Evolutionary conservation across 2,888 invertebrate genomes (phyloP).

Genomic region (Therioaphis trifolii): DNA sequence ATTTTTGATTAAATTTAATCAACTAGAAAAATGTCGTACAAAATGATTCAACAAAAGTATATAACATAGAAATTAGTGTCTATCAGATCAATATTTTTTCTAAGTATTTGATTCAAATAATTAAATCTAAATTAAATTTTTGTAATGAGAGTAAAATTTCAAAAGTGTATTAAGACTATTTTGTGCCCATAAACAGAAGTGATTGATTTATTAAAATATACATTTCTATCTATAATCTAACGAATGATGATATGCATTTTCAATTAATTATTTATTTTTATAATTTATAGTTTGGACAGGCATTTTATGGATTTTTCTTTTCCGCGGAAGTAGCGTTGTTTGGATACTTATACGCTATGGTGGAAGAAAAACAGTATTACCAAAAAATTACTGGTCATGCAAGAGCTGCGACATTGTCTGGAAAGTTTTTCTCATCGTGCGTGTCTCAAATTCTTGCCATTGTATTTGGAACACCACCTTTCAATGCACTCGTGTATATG

Average conservation of each 20-base stretch:
- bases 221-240: too few species aligned
- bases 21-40: too few species aligned
- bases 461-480: constrained; percentile 17
- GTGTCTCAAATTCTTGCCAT: constrained; percentile 75
- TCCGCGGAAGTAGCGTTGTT: constrained; percentile 93
- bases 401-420: constrained; percentile 83
- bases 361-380: constrained; percentile 73
- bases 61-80: too few species aligned
- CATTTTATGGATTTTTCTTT: constrained; percentile 85
- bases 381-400: constrained; percentile 87
- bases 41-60: too few species aligned
- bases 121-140: too few species aligned
- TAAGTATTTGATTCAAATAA: too few species aligned
- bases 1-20: too few species aligned
- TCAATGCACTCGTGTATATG: constrained; percentile 40
- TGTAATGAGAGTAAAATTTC: too few species aligned
- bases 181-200: too few species aligned
- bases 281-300: constrained; percentile 72
- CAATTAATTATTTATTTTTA: neutral
- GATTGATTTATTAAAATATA: too few species aligned
- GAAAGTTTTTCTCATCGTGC: constrained; percentile 81
- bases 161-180: too few species aligned
- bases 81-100: too few species aligned
- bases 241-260: neutral
- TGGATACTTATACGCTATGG: constrained; percentile 94